These are phyloP conservation scores for Stichopus horrens DNA, from an alignment of 53 echinoderm and acorn worm genomes.

Conservation along the genomic window DNA sequence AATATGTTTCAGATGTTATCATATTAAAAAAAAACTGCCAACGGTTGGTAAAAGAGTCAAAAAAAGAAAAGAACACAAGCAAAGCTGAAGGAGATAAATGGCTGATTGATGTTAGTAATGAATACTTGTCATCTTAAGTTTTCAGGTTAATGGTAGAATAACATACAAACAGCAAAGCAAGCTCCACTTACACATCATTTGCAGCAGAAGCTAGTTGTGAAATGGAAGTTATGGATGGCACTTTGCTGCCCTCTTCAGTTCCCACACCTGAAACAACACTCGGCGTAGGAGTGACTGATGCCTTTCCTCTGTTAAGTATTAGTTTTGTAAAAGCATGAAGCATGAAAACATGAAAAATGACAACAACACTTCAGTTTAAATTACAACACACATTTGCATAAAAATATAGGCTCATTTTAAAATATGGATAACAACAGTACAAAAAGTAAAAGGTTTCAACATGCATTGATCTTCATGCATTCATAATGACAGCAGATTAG, in stretches of 20 bases:
- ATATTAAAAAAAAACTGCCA: too few relatives aligned
- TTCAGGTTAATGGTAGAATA: too few relatives aligned
- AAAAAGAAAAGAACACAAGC: too few relatives aligned
- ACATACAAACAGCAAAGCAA: neutral
- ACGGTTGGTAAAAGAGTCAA: too few relatives aligned
- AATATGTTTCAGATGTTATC: too few relatives aligned
- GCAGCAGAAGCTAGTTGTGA: slow-evolving; percentile 68
- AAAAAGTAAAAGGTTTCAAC: too few relatives aligned
- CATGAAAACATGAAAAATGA: neutral
- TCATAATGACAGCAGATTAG: too few relatives aligned
- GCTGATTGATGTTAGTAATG: too few relatives aligned
- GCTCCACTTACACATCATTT: slow-evolving; percentile 80
- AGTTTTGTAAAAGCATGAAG: neutral
- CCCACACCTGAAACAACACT: slow-evolving; percentile 46
- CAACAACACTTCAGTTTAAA: neutral
- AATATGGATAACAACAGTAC: too few relatives aligned
- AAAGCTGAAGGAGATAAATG: too few relatives aligned
- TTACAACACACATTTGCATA: neutral
- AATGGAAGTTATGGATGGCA: slow-evolving; percentile 66
- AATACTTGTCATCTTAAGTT: too few relatives aligned
- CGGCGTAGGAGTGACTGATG: slow-evolving; percentile 18
- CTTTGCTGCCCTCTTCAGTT: slow-evolving; percentile 57
- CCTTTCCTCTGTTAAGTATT: slow-evolving; percentile 46
- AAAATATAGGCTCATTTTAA: neutral
- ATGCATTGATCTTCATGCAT: too few relatives aligned